Base-by-base conservation (phyloP, 2,113 vertebrate species). In the Sporophila hypoxantha region DNA sequence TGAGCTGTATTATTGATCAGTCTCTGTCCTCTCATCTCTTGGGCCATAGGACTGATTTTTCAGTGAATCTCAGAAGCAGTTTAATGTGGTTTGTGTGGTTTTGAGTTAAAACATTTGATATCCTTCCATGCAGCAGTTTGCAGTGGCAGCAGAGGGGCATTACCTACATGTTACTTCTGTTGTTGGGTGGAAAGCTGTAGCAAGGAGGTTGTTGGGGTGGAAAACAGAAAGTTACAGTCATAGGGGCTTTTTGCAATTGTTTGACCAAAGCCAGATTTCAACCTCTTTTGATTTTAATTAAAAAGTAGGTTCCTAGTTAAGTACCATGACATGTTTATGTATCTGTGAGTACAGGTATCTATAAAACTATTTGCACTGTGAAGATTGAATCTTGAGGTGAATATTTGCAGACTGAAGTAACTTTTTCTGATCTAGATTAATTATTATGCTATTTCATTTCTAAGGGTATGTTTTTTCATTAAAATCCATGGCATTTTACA, bases 61-160 rank as follows among this genome's bases (percentile, higher is more conserved):
- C 36, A 41, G 5, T 56, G 42, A 27, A 14, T 32, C 41, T 37
- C 70, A 52, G n/a, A 9, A 70, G 25, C 6, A 25, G 29, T 34
- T 73, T 14, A 9, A 4, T 17, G 34, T 23, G 23, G 10, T 75
- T 56, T 47, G 29, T 42, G 14, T 53, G 16, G 14, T 8, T 92
- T 78, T 62, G 18, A 10, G 1, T 17, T 44, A 18, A 39, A 82
- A 36, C 17, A n/a, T 32, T 5, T 2, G 3, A 0, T 4, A 12
- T 17, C 8, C 14, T 8, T 49, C 64, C 11, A 2, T 11, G 29
- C 37, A 34, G 10, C 7, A 46, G 4, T 50, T 83, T n/a, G 26
- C 56, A 32, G 5, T 37, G 55, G 17, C n/a, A 29, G 14, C 0
- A 3, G n/a, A 53, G 27, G 16, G 53, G 25, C 5, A 0, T 60